phyloP scores from a whole-genome alignment of 2,113 vertebrate genomes.

The Martes martes region DNA sequence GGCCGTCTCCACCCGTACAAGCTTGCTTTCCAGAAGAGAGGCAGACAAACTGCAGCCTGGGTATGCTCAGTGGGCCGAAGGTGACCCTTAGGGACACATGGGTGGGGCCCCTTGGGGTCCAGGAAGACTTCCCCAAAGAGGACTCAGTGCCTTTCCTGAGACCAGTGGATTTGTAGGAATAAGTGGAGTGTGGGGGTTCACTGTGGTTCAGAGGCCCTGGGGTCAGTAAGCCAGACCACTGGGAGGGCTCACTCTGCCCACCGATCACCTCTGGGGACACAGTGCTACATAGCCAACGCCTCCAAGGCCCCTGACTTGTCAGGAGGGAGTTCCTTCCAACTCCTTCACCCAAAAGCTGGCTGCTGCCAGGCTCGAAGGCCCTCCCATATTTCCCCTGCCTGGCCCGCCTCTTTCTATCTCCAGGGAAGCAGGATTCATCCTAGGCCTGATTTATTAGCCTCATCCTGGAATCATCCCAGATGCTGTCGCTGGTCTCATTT shows the following conservation, averaged over 20 bases:
- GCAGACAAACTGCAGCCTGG: no score
- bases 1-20: rapidly evolving
- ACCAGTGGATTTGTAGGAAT: neutral
- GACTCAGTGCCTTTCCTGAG: neutral
- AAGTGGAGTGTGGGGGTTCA: neutral
- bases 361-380: neutral
- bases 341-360: neutral
- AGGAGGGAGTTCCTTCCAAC: neutral
- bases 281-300: neutral
- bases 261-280: neutral
- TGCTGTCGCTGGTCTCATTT: slow-evolving; percentile 46
- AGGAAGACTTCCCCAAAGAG: neutral
- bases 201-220: neutral
- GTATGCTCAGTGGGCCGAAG: neutral
- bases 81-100: no score
- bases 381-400: neutral
- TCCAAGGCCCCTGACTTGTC: neutral
- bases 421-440: slow-evolving; percentile 25
- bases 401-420: neutral
- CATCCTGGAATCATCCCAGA: slow-evolving; percentile 58
- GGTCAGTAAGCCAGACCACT: neutral
- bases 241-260: neutral
- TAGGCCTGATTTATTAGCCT: slow-evolving; percentile 56
- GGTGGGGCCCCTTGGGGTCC: neutral
- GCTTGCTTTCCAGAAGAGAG: neutral